These are phyloP conservation scores for Leistus spinibarbis DNA, from an alignment of 2,888 invertebrate species.

Conservation along the genomic window DNA sequence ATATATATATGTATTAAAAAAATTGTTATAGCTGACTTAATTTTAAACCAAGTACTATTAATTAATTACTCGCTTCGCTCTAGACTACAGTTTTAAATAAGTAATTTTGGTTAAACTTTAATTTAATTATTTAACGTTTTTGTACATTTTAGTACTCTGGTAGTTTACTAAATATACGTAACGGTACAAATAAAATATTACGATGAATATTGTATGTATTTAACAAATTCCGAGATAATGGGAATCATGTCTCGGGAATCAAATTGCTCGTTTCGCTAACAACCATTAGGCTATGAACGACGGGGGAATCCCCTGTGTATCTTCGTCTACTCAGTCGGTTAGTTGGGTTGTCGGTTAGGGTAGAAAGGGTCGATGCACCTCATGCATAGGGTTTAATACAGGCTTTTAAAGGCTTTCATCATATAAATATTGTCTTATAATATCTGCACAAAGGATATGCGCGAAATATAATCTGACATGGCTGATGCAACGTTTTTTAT, in stretches of 20 bases:
- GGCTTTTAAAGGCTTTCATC: slow-evolving; percentile 52
- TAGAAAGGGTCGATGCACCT: background rate
- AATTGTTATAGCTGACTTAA: no score
- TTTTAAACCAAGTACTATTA: no score
- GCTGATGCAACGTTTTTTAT: slow-evolving; percentile 42
- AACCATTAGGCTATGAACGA: background rate
- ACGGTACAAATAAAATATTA: no score
- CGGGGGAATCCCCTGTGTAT: background rate
- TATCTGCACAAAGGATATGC: slow-evolving; percentile 49
- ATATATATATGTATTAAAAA: no score
- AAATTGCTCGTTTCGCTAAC: background rate
- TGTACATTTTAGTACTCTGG: no score
- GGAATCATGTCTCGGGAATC: background rate
- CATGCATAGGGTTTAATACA: slow-evolving; percentile 48
- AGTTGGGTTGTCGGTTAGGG: background rate
- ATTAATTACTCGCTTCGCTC: no score
- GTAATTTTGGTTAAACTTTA: no score
- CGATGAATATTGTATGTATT: no score
- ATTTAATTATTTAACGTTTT: no score
- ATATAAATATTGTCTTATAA: slow-evolving; percentile 55
- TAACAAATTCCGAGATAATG: no score
- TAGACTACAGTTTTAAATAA: no score
- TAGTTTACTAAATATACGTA: no score
- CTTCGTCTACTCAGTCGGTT: slow-evolving; percentile 20
- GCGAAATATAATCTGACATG: slow-evolving; percentile 42